These are phyloP conservation scores for Drosophila eohydei DNA, from an alignment of 2,888 invertebrate species.

Conservation along the genomic window DNA sequence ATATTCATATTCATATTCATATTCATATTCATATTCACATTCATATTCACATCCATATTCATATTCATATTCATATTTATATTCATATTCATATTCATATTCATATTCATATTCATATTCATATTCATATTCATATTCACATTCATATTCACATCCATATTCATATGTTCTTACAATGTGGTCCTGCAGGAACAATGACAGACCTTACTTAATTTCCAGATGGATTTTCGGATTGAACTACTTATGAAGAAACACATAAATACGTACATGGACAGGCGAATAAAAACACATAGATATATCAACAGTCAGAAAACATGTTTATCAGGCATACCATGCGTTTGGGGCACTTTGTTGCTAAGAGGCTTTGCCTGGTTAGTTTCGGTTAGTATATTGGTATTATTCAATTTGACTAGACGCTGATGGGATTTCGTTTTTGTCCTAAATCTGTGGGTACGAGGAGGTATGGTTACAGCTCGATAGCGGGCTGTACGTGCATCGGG, in stretches of 20 bases:
- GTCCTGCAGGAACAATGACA: not conserved
- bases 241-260: not conserved
- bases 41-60: not conserved
- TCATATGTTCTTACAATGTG: too few relatives aligned
- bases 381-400: slow-evolving; percentile 10
- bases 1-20: slow-evolving; percentile 2
- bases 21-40: not conserved
- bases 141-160: not conserved
- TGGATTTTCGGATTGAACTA: not conserved
- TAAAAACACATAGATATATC: not conserved
- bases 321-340: slow-evolving; percentile 42
- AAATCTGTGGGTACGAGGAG: slow-evolving; percentile 39
- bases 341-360: slow-evolving; percentile 14
- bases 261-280: slow-evolving; percentile 1
- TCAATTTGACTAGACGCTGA: slow-evolving; percentile 19
- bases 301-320: slow-evolving; percentile 7
- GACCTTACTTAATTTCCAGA: not conserved
- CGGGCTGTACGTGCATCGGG: slow-evolving; percentile 33
- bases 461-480: slow-evolving; percentile 28
- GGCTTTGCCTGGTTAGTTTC: slow-evolving; percentile 15
- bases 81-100: not conserved
- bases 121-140: not conserved
- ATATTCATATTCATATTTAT: not conserved
- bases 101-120: not conserved
- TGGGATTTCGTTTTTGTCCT: slow-evolving; percentile 34